phyloP scores from a whole-genome alignment of 2,888 invertebrate genomes.

The Azorinus chamasolen region DNA sequence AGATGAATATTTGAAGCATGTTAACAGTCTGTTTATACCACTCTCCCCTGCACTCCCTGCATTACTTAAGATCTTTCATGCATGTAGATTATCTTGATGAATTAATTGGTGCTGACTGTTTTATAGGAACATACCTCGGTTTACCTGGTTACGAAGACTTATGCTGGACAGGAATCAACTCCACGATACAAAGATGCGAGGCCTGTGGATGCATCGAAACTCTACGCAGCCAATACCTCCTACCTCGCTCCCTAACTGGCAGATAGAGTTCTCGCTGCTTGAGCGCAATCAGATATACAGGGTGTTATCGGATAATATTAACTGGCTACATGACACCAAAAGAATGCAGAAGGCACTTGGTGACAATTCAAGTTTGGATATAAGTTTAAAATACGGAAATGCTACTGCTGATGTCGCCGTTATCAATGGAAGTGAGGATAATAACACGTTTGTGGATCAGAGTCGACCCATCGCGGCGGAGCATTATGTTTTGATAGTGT shows the following conservation, averaged over 20 bases:
- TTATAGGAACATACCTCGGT: too few species aligned
- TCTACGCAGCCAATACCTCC: too few species aligned
- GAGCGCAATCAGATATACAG: constrained; percentile 41
- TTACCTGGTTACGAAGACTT: too few species aligned
- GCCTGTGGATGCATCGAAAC: too few species aligned
- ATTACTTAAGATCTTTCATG: too few species aligned
- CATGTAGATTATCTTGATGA: too few species aligned
- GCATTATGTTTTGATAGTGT: constrained; percentile 77
- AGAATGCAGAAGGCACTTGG: constrained; percentile 43
- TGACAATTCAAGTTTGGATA: constrained; percentile 14
- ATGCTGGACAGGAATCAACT: too few species aligned
- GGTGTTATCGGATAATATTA: constrained; percentile 51
- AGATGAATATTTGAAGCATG: too few species aligned
- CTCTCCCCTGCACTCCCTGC: too few species aligned
- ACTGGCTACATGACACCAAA: constrained; percentile 27
- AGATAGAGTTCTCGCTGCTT: constrained; percentile 46
- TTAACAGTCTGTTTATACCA: too few species aligned
- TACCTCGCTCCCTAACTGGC: constrained; percentile 10
- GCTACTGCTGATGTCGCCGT: background rate
- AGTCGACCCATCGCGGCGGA: constrained; percentile 26
- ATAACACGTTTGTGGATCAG: background rate
- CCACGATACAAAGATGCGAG: too few species aligned
- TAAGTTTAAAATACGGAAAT: background rate
- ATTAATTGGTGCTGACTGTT: too few species aligned
- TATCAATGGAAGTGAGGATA: constrained; percentile 23